Conservation (phyloP, 2,888 invertebrate species). For the Norana najaformis region DNA sequence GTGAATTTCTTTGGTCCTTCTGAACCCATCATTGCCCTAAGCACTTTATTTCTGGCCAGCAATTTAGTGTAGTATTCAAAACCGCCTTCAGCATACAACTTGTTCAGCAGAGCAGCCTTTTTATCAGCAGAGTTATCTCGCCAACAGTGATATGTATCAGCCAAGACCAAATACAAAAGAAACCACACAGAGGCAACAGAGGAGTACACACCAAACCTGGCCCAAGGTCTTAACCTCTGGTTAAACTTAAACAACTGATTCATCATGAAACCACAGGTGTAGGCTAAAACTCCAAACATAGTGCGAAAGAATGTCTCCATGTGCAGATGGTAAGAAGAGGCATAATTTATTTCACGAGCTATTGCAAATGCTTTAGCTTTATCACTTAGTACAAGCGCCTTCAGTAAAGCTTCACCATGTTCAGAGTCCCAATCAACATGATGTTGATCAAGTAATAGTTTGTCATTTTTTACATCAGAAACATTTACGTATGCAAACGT, state of each 20-base stretch:
- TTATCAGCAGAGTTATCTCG: constrained; percentile 72
- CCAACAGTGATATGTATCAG: constrained; percentile 70
- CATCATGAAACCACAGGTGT: constrained; percentile 66
- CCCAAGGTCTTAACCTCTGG: constrained; percentile 63
- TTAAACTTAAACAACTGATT: constrained; percentile 68
- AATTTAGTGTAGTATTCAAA: constrained; percentile 76
- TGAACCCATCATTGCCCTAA: constrained; percentile 71
- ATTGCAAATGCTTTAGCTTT: constrained; percentile 80
- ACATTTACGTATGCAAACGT: constrained; percentile 71
- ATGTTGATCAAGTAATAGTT: constrained; percentile 65
- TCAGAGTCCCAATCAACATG: constrained; percentile 72
- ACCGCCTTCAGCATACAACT: constrained; percentile 74
- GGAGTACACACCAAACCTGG: constrained; percentile 67
- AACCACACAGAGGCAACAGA: constrained; percentile 68
- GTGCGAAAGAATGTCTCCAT: constrained; percentile 67
- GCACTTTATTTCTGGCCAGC: constrained; percentile 74
- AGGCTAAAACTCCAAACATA: constrained; percentile 44
- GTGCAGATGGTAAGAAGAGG: constrained; percentile 69
- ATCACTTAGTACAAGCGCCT: constrained; percentile 75
- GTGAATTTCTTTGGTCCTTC: constrained; percentile 63
- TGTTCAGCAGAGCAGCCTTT: constrained; percentile 64
- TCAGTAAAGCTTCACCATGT: constrained; percentile 69
- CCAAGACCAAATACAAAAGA: constrained; percentile 70
- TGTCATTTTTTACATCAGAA: constrained; percentile 68
- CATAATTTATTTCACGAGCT: constrained; percentile 74